Base-by-base conservation (phyloP, 1,140 invertebrate genomes). In the Pomacea maculata region DNA sequence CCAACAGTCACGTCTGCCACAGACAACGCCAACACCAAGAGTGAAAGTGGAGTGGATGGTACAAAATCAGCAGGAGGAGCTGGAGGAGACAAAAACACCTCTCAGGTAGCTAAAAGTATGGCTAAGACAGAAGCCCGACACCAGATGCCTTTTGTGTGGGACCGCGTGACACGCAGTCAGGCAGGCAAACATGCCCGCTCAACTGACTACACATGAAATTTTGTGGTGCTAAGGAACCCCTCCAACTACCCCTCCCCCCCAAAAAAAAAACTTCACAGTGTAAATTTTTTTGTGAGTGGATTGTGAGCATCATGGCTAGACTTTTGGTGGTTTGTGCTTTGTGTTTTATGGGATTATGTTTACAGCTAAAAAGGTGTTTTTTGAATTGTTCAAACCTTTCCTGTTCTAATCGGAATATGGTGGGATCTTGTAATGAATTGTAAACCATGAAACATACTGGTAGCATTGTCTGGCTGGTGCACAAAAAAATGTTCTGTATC, bases 141-240 rank as follows among this genome's bases (percentile, higher is more conserved):
- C 61, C 86, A 85, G 64, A 78, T 87, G 52, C 86, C 87, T 14
- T 87, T 86, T 81, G 86, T 88, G 4, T 89, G 86, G 87, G 87
- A 89, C 54, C 73, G 88, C 25, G 81, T 87, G 54, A 88, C 86
- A 9, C 78, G 88, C 45, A 88, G 85, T 79, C 86, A 88, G 77
- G 83, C 84, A 19, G 85, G 85, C 61, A 87, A 85, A 79, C 81
- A 78, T 55, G 45, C 76, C 12, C 83, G 84, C 57, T 63, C 81
- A 52, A 17, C 79, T 15, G 78, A 81, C 57, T 80, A 82, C 52
- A 67, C 72, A 54, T 80, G 75, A 72, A 67, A 65, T 65, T 63
- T 29, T 45, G 74, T 75, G 34, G 15, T 57, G 52, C 19, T 64
- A 57, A 54, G 45, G 45, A 75, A 75, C 34, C 12, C n/a, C n/a